These are phyloP conservation scores for Syngnathus acus DNA, from an alignment of 2,797 vertebrate species.

Conservation along the genomic window DNA sequence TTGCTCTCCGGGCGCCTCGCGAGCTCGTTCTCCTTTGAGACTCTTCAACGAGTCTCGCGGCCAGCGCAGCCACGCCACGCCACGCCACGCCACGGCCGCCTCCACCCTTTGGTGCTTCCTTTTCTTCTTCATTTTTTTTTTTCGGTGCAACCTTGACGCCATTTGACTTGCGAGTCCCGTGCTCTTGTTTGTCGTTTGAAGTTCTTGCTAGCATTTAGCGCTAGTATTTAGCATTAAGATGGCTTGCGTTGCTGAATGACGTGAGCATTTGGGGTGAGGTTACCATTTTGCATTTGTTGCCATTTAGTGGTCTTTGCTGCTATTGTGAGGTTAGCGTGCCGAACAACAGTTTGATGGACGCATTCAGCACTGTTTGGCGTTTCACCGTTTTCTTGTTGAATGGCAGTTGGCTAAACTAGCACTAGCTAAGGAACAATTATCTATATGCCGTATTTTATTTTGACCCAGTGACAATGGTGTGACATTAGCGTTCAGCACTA, in stretches of 20 bases:
- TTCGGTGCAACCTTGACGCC: background rate
- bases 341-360: no score
- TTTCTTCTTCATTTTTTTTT: conserved; percentile 10
- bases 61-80: no score
- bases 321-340: no score
- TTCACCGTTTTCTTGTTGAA: no score
- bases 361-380: no score
- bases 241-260: background rate
- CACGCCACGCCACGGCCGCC: background rate
- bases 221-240: background rate
- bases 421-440: no score
- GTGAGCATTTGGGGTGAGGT: background rate
- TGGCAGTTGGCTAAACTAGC: no score
- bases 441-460: no score
- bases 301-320: no score
- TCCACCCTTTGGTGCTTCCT: background rate
- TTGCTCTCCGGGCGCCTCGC: background rate
- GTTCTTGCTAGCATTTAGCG: background rate
- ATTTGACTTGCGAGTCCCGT: background rate
- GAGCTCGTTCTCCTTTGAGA: background rate
- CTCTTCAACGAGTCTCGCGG: background rate
- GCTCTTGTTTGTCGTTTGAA: background rate
- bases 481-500: no score
- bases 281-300: no score
- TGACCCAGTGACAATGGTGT: no score